A percentile compares a stretch with the other conserved stretches of the same genome.
These are phyloP conservation scores for Euglossa dilemma DNA, from an alignment of 1,140 invertebrate genomes.

Conservation along the genomic window DNA sequence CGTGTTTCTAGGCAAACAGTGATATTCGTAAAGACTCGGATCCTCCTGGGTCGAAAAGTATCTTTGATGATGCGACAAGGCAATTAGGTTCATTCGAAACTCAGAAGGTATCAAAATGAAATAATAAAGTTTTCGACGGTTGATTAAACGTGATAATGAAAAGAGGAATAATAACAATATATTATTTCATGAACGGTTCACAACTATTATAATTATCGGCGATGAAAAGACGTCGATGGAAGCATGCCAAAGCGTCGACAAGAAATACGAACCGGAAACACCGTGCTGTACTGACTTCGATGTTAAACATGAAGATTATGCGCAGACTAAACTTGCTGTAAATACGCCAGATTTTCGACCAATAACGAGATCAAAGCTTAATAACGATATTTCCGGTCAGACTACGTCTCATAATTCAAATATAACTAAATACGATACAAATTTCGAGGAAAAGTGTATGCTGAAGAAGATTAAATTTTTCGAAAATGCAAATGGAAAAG, in stretches of 20 bases:
- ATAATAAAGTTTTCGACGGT: not conserved
- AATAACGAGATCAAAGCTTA: not conserved
- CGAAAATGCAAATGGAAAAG: not conserved
- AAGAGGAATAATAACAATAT: not conserved
- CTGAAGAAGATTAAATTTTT: not conserved
- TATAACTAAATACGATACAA: too few species aligned
- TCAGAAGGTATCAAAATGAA: not conserved
- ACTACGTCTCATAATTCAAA: not conserved
- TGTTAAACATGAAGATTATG: constrained; percentile 40
- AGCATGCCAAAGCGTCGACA: constrained; percentile 42
- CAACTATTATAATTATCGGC: not conserved
- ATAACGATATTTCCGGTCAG: not conserved
- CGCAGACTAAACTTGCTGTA: not conserved
- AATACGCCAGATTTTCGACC: constrained; percentile 16
- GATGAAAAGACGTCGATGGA: constrained; percentile 51
- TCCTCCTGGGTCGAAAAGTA: not conserved
- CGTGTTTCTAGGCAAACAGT: not conserved
- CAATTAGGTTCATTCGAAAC: not conserved
- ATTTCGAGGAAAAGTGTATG: not conserved
- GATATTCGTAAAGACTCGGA: not conserved
- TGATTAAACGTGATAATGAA: not conserved
- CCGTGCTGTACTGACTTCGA: constrained; percentile 9
- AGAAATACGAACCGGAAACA: constrained; percentile 45
- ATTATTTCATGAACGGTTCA: not conserved
- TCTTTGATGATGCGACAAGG: not conserved